Evolutionary conservation across 2,113 vertebrate genomes (phyloP), one percentile per base, ranked within the genome.

Genomic region (Actinemys pallida): DNA sequence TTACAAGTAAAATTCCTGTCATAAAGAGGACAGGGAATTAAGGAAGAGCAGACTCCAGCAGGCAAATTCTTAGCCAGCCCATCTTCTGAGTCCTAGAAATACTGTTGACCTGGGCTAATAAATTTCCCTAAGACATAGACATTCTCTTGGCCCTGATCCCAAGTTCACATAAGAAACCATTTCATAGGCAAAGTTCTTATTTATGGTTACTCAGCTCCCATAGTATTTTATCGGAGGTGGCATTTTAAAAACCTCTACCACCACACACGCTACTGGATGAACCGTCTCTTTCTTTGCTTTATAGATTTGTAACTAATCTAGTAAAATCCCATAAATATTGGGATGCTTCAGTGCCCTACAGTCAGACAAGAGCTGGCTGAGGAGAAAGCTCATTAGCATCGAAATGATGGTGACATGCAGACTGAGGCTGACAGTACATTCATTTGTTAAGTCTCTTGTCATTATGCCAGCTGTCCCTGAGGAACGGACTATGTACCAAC

Each of bases 201-300:
- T 98, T 97, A 96, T 96, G 97, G 96, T 97, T 97, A 96, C 93
- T 97, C 95, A 96, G 88, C 94, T 97, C 93, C 82, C 93, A 91
- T 96, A 97, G 97, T 97, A 97, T 97, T 98, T 98, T 97, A 98
- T 97, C 96, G 96, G 92, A 97, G 97, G 96, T 98, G 97, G 95
- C 97, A 97, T 96, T 97, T 97, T 97, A 96, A 97, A 97, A 97
- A 97, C 96, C 94, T 96, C 95, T 93, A 79, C 94, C 92, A 94
- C 92, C 96, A 89, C 35, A 69, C 35, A 69, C 2, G 35, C n/a
- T 94, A 87, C 88, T 97, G 95, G 94, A 97, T 97, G 97, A 97
- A 97, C 95, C 93, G 97, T 96, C 96, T 97, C 97, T 96, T 97
- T 97, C 93, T 97, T 98, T 89, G 91, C 97, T 97, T 98, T 97